A percentile compares a stretch with the other conserved stretches of the same genome.
phyloP scores from a whole-genome alignment of 2,113 vertebrate species.

The Solenodon paradoxus region DNA sequence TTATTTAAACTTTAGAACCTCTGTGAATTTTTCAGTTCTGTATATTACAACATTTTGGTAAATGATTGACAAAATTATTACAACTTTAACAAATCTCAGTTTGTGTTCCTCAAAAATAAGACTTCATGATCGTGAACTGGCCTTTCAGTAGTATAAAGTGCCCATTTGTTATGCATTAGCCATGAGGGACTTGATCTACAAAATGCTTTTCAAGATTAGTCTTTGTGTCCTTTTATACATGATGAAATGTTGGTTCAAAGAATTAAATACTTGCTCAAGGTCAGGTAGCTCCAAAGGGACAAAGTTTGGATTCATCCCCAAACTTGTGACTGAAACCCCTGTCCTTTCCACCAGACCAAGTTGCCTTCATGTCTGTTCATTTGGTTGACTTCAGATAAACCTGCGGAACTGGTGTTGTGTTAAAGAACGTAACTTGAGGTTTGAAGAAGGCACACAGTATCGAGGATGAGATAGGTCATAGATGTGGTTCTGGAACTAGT shows the following conservation, averaged over 20 bases:
- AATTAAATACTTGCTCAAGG: neutral
- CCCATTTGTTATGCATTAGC: neutral
- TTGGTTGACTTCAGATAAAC: neutral
- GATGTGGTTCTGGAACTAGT: neutral
- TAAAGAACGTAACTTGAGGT: neutral
- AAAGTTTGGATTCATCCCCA: neutral
- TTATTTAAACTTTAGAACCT: too few species aligned
- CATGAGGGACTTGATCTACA: neutral
- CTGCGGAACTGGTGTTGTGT: neutral
- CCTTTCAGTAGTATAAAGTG: neutral
- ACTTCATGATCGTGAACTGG: neutral
- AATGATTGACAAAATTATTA: neutral
- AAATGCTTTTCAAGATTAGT: slow-evolving; percentile 16
- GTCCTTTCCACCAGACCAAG: neutral
- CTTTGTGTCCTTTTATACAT: neutral
- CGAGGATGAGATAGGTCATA: neutral
- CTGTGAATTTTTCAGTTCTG: slow-evolving; percentile 20
- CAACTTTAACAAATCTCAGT: neutral
- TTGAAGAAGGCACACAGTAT: neutral
- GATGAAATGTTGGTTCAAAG: neutral
- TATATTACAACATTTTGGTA: slow-evolving; percentile 26
- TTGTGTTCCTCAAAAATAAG: neutral
- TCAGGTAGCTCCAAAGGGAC: neutral
- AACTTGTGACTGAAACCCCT: neutral
- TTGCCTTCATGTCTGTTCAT: neutral